These are phyloP conservation scores for Dynastes hyllus DNA, from an alignment of 2,888 invertebrate genomes.

Conservation along the genomic window DNA sequence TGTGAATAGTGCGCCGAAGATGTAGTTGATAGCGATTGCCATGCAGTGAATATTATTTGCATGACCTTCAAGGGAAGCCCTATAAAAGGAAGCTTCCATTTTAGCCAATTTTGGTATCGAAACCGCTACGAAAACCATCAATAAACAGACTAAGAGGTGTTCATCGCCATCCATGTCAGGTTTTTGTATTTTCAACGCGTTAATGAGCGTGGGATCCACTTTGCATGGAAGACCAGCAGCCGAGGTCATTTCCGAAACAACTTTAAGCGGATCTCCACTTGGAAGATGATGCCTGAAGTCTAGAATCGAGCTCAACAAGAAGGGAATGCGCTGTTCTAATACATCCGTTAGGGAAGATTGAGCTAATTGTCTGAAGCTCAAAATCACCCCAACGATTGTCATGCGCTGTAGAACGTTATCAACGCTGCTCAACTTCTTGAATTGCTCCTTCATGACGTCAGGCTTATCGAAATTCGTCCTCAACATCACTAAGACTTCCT, in stretches of 20 bases:
- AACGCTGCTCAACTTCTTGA: slow-evolving; percentile 90
- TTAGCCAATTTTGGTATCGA: slow-evolving; percentile 96
- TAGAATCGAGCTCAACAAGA: slow-evolving; percentile 93
- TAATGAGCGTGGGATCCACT: slow-evolving; percentile 95
- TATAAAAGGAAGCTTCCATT: slow-evolving; percentile 91
- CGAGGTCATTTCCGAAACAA: slow-evolving; percentile 98
- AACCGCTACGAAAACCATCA: slow-evolving; percentile 99
- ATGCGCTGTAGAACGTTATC: slow-evolving; percentile 97
- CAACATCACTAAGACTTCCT: slow-evolving; percentile 91
- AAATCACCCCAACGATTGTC: slow-evolving; percentile 98
- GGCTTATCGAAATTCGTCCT: slow-evolving; percentile 99
- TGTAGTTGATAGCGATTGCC: slow-evolving; percentile 95
- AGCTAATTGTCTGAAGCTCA: slow-evolving; percentile 95
- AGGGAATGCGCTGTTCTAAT: slow-evolving; percentile 95
- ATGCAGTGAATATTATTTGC: slow-evolving; percentile 99
- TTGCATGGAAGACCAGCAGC: slow-evolving; percentile 95
- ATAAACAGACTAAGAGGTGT: slow-evolving; percentile 92
- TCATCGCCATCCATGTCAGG: slow-evolving; percentile 92
- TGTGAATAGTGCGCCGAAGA: slow-evolving; percentile 97
- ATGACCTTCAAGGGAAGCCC: slow-evolving; percentile 92
- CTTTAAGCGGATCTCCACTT: slow-evolving; percentile 90
- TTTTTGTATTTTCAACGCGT: slow-evolving; percentile 92
- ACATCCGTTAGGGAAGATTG: slow-evolving; percentile 96
- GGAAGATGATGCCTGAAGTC: slow-evolving; percentile 96
- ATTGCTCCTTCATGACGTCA: slow-evolving; percentile 97